Evolutionary conservation across 2,113 vertebrate genomes (phyloP), one percentile per base, ranked within the genome.

Genomic region (Sisor rabdophorus): DNA sequence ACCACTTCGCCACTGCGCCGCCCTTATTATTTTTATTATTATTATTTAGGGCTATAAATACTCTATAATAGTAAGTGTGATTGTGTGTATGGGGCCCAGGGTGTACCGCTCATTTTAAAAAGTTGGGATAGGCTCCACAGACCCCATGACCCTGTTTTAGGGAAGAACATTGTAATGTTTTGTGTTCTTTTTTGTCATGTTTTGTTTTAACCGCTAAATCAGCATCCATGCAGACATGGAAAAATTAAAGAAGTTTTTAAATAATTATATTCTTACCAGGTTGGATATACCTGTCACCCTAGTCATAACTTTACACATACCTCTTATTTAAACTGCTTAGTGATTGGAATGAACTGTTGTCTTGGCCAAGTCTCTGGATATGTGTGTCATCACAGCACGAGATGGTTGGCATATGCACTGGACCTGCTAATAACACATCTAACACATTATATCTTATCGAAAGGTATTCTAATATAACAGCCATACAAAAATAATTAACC

Each of bases 391-490:
- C 95, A 69, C 92, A 94, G 85, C 94, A 96, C 77, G 94, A 52
- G 2, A 95, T 93, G 0, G 95, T 94, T 82, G 95, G 93, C 87
- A 97, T 76, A 59, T 95, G 95, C 58, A 95, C 90, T 0, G 95
- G 93, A 67, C 93, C 97, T 98, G 82, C 48, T 81, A 76, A 53
- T 47, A 8, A 67, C 56, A 24, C 58, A 54, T 9, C n/a, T n/a
- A n/a, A n/a, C n/a, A n/a, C n/a, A 71, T 71, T 20, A 70, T 28
- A 50, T n/a, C 19, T n/a, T n/a, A 13, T 17, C 30, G 30, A 32
- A 44, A 64, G 2, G 17, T 28, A 60, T 2, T 73, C 36, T 24
- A 26, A 19, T 50, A 26, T 50, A 26, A 50, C 44, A 68, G 44
- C 22, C 44, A 48, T 11, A 26, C 64, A 26, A 47, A 36, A 3